Conservation (phyloP, 1,140 invertebrate species). For the Xylocopa sonorina region DNA sequence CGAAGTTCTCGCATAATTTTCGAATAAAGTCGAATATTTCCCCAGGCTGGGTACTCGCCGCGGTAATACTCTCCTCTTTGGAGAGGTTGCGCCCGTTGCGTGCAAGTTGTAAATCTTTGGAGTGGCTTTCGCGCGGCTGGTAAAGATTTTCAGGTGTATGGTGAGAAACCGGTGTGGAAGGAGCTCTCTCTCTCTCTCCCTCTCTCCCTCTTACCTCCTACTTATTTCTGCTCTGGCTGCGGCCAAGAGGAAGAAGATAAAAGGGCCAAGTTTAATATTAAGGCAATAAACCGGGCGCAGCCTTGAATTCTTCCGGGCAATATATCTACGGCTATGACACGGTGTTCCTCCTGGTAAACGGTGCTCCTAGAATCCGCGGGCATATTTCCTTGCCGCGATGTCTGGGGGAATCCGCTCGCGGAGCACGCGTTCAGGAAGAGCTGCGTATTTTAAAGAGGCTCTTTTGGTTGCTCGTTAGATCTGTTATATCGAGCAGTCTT, state of each 20-base stretch:
- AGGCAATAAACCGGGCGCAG: constrained; percentile 70
- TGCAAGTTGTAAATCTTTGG: constrained; percentile 45
- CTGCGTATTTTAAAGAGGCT: background rate
- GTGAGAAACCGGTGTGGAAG: no score
- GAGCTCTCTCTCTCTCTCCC: constrained; percentile 6
- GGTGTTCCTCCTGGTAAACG: constrained; percentile 25
- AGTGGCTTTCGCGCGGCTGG: constrained; percentile 27
- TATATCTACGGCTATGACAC: constrained; percentile 54
- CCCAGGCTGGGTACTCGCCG: background rate
- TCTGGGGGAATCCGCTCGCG: background rate
- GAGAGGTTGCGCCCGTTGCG: background rate
- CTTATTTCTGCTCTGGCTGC: constrained; percentile 19
- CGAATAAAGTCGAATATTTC: constrained; percentile 41
- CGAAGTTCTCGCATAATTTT: constrained; percentile 43
- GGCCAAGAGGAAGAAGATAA: constrained; percentile 45
- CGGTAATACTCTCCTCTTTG: constrained; percentile 12
- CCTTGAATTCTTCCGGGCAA: constrained; percentile 55
- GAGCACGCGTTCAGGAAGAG: background rate
- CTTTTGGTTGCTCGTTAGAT: background rate
- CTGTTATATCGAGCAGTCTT: background rate
- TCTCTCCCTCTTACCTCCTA: constrained; percentile 2
- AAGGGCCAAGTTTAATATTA: constrained; percentile 71
- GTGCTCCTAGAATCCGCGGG: background rate
- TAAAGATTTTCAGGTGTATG: constrained; percentile 28
- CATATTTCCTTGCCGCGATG: background rate